Percentiles rank a stretch among this genome's conserved stretches.
phyloP scores from a whole-genome alignment of 2,888 invertebrate genomes.

The Sarcophaga rosellei region DNA sequence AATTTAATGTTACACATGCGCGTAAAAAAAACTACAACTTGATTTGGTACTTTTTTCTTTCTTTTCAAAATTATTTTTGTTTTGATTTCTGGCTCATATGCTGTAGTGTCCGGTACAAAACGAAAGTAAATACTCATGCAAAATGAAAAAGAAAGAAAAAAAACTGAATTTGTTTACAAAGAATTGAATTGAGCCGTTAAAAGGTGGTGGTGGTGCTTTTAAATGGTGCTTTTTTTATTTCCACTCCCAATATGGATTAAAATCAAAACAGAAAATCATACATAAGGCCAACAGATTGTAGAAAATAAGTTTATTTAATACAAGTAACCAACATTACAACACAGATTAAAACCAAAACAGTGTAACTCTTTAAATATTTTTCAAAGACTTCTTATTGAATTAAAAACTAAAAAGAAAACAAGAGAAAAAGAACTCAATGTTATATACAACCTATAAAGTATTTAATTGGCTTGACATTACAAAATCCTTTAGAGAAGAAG shows the following conservation, averaged over 20 bases:
- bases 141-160: not conserved
- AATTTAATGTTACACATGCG: constrained; percentile 27
- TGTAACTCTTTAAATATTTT: not conserved
- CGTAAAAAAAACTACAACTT: constrained; percentile 38
- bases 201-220: not conserved
- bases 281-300: constrained; percentile 44
- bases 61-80: not conserved
- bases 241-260: not conserved
- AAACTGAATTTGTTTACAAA: constrained; percentile 47
- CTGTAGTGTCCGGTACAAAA: constrained; percentile 17
- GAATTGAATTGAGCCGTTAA: not conserved
- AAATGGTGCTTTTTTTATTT: constrained; percentile 20
- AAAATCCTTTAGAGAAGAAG: not conserved
- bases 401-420: not conserved
- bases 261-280: constrained; percentile 54
- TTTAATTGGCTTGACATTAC: constrained; percentile 33
- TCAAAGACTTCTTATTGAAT: not conserved
- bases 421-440: not conserved
- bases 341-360: constrained; percentile 33
- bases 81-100: constrained; percentile 32
- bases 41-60: constrained; percentile 61
- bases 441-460: not conserved
- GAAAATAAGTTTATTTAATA: constrained; percentile 49
- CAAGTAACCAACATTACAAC: constrained; percentile 39
- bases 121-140: not conserved